Base-by-base conservation (phyloP, 2,113 vertebrate species). In the Sprattus sprattus region DNA sequence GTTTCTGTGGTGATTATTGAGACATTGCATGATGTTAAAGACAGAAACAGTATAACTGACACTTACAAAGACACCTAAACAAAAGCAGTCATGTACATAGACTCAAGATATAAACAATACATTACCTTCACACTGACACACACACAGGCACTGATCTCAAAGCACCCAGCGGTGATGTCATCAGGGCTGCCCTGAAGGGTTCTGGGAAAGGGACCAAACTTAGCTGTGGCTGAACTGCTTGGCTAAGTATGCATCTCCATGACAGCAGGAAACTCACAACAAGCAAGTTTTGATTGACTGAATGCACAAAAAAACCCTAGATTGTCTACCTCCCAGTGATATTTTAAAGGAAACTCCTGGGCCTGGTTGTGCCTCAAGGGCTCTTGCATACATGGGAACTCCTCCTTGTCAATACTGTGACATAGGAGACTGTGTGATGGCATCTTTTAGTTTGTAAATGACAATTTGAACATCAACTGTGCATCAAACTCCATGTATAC, bases 91-190 rank as follows among this genome's bases (percentile, higher is more conserved):
- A 25, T 6, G 39, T 54, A 54, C 13, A 16, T 15, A 54, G n/a
- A n/a, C n/a, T n/a, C 16, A 15, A 54, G 13, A 54, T 54, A 16
- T 54, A 18, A 54, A 54, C 15, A 54, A 2, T 39, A 54, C 2
- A 54, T 54, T 15, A 54, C 16, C 13, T 16, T 4, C 50, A 54
- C 50, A 54, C 4, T 28, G 39, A 39, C 39, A 39, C 39, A 39
- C 50, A 89, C 85, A 86, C 45, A 82, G 85, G 46, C 75, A 10
- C 32, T 39, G n/a, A 45, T 75, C 39, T 16, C 50, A n/a, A n/a
- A n/a, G 46, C 54, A 45, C 60, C 52, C 46, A 82, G 54, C 47
- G 7, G 28, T 88, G 60, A 85, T 52, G 32, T 81, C 47, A 83
- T 81, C 20, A 45, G 39, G 6, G 13, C 52, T n/a, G 80, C 39